These are phyloP conservation scores for Hesperia comma DNA, from an alignment of 2,888 invertebrate genomes.

Conservation along the genomic window DNA sequence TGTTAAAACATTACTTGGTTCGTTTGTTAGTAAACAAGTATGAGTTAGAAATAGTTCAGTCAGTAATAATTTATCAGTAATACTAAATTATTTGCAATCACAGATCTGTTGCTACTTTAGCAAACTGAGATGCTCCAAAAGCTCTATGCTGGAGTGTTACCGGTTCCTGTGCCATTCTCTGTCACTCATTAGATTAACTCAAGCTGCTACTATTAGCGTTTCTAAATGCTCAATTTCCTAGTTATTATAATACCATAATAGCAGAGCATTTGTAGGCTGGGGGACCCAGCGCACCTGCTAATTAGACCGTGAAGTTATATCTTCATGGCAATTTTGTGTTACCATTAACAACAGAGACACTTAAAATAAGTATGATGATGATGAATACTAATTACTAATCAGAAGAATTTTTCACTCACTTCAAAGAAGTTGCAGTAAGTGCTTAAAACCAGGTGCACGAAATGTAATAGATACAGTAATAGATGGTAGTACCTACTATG, in stretches of 20 bases:
- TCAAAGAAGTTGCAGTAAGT: not conserved
- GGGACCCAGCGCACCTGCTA: not conserved
- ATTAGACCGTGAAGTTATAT: not conserved
- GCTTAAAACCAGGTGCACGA: not conserved
- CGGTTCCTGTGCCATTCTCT: too few species aligned
- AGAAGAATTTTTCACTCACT: too few species aligned
- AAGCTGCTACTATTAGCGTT: not conserved
- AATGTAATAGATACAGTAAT: not conserved
- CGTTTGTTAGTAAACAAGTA: too few species aligned
- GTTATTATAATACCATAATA: not conserved
- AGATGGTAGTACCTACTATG: too few species aligned
- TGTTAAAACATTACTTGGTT: too few species aligned
- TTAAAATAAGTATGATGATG: constrained; percentile 4
- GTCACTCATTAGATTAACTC: not conserved
- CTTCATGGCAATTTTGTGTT: not conserved
- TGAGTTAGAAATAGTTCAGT: too few species aligned
- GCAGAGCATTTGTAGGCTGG: not conserved
- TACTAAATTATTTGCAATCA: too few species aligned
- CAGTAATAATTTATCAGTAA: too few species aligned
- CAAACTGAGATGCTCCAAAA: too few species aligned
- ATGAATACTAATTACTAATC: not conserved
- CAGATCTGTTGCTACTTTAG: too few species aligned
- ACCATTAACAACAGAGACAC: not conserved
- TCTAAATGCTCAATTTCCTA: not conserved
- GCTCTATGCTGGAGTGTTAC: too few species aligned